Evolutionary conservation across 2,113 vertebrate species (phyloP).

Genomic region (Saguinus imperator): DNA sequence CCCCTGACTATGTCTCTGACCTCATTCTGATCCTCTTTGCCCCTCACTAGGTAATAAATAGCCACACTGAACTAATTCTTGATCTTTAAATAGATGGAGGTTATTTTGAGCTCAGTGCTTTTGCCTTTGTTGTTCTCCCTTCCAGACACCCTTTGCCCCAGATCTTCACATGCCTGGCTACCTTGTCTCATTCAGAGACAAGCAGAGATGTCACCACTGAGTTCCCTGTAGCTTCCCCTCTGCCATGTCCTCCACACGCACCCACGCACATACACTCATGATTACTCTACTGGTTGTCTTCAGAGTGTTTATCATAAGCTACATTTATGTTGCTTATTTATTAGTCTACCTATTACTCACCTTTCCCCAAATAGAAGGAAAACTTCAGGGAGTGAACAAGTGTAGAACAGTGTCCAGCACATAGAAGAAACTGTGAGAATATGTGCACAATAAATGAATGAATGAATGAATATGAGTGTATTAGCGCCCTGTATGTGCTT

Average conservation of each 20-base stretch:
- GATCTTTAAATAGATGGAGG: not conserved
- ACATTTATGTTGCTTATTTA: not conserved
- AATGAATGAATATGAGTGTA: not conserved
- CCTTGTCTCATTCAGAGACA: not conserved
- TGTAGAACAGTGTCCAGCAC: not conserved
- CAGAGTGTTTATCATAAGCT: not conserved
- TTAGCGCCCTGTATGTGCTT: not conserved
- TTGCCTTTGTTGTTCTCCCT: not conserved
- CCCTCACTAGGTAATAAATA: not conserved
- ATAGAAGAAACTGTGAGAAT: not conserved
- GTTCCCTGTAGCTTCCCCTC: not conserved
- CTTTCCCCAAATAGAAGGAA: not conserved
- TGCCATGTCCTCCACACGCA: not conserved
- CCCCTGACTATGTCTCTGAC: too few species aligned
- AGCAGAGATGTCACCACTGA: not conserved
- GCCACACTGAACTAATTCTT: not conserved
- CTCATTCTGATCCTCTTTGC: not conserved
- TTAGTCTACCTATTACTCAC: not conserved
- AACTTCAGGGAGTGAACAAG: not conserved
- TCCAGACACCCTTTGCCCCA: not conserved
- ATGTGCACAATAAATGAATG: not conserved
- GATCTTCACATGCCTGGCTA: not conserved
- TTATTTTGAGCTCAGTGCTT: not conserved
- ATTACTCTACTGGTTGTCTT: not conserved
- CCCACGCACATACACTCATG: not conserved